phyloP scores from a whole-genome alignment of 2,888 invertebrate species.

The Thera obeliscata region DNA sequence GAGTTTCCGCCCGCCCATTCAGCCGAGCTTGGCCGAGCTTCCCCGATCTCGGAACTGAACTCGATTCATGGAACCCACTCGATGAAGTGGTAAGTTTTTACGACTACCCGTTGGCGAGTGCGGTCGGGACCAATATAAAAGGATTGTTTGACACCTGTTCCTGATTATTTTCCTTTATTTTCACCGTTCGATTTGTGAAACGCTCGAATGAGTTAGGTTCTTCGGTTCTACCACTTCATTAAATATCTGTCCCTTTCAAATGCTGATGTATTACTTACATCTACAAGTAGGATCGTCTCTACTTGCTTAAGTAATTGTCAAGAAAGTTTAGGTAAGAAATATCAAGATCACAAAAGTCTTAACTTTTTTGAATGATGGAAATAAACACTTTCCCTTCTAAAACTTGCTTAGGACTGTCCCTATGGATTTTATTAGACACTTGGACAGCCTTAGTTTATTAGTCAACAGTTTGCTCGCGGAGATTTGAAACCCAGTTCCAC shows the following conservation, averaged over 20 bases:
- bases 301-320: neutral
- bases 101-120: constrained; percentile 73
- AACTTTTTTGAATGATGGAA: neutral
- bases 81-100: constrained; percentile 84
- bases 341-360: neutral
- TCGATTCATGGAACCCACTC: constrained; percentile 77
- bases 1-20: constrained; percentile 71
- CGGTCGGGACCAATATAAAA: constrained; percentile 72
- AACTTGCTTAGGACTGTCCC: neutral
- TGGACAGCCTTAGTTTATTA: constrained; percentile 1
- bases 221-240: constrained; percentile 14
- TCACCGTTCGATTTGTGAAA: constrained; percentile 32
- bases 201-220: constrained; percentile 33
- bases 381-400: neutral
- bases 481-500: constrained; percentile 13
- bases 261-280: neutral
- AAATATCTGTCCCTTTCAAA: constrained; percentile 1
- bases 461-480: constrained; percentile 1
- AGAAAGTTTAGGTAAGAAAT: neutral
- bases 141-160: constrained; percentile 74
- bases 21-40: constrained; percentile 57
- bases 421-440: neutral
- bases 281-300: neutral
- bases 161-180: constrained; percentile 59
- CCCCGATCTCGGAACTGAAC: constrained; percentile 55